These are phyloP conservation scores for Chydorus sphaericus DNA, from an alignment of 2,888 invertebrate genomes.

Conservation along the genomic window DNA sequence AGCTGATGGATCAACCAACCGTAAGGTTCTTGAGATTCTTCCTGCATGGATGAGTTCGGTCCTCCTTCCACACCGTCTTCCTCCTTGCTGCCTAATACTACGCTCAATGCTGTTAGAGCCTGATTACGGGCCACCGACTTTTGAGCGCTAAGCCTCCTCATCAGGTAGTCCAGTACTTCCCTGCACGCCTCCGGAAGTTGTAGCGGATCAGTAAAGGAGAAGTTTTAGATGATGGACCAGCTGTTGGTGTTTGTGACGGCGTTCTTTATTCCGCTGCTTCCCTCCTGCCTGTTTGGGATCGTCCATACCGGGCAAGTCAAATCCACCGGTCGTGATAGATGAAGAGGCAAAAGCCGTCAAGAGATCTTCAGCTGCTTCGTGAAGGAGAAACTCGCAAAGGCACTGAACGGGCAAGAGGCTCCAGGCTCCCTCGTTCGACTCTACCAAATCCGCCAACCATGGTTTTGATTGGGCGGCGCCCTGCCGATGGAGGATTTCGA, in stretches of 20 bases:
- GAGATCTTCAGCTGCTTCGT: constrained; percentile 23
- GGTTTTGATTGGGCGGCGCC: constrained; percentile 82
- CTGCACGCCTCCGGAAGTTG: constrained; percentile 41
- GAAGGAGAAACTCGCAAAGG: constrained; percentile 82
- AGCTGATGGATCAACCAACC: constrained; percentile 28
- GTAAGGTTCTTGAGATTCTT: constrained; percentile 19
- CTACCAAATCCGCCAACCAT: constrained; percentile 86
- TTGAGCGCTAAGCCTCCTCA: constrained; percentile 65
- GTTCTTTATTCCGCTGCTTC: constrained; percentile 32
- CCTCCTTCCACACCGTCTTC: too few species aligned
- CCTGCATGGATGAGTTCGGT: too few species aligned
- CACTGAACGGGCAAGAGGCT: constrained; percentile 93
- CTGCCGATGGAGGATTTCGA: constrained; percentile 81
- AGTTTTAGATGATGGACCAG: constrained; percentile 46
- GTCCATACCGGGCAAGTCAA: constrained; percentile 6
- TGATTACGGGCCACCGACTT: constrained; percentile 60
- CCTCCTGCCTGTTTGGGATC: constrained; percentile 2
- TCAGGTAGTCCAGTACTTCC: constrained; percentile 79
- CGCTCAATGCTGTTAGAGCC: constrained; percentile 54
- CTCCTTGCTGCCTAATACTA: constrained; percentile 44
- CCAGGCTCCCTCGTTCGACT: constrained; percentile 74
- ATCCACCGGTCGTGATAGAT: too few species aligned
- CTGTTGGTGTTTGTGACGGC: constrained; percentile 62
- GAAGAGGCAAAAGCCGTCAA: background rate
- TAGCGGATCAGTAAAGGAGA: constrained; percentile 37